These are phyloP conservation scores for Dryobates pubescens DNA, from an alignment of 2,797 vertebrate species.

Conservation along the genomic window DNA sequence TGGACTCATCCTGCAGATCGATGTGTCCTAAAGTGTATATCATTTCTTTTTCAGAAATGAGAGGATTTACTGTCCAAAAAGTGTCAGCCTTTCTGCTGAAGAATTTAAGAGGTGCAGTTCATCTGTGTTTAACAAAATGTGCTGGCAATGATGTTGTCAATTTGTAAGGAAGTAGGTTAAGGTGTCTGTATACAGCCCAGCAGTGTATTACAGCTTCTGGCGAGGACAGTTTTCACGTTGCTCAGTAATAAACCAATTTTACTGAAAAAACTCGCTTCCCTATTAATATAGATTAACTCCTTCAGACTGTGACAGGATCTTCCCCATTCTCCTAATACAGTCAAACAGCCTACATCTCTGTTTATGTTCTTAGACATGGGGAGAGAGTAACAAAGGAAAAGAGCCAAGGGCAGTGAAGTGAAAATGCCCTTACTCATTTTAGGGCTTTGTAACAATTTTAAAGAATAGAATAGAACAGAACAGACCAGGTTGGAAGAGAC, in stretches of 20 bases:
- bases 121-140: constrained; percentile 32
- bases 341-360: neutral
- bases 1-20: constrained; percentile 40
- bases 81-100: constrained; percentile 34
- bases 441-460: neutral
- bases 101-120: constrained; percentile 52
- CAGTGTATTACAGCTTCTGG: neutral
- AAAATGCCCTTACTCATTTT: constrained; percentile 14
- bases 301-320: neutral
- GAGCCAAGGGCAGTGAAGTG: neutral
- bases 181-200: neutral
- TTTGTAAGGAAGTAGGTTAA: constrained; percentile 36
- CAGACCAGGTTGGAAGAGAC: too few species aligned
- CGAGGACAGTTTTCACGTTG: neutral
- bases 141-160: constrained; percentile 37
- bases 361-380: neutral
- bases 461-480: too few species aligned
- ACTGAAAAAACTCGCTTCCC: neutral
- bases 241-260: neutral
- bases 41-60: constrained; percentile 55
- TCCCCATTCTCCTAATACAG: neutral
- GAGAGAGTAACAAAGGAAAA: constrained; percentile 1
- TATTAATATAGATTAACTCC: neutral
- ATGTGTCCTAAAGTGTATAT: constrained; percentile 31
- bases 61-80: constrained; percentile 54